Evolutionary conservation across 1,140 invertebrate species (phyloP).

Genomic region (Drosophila arizonae): DNA sequence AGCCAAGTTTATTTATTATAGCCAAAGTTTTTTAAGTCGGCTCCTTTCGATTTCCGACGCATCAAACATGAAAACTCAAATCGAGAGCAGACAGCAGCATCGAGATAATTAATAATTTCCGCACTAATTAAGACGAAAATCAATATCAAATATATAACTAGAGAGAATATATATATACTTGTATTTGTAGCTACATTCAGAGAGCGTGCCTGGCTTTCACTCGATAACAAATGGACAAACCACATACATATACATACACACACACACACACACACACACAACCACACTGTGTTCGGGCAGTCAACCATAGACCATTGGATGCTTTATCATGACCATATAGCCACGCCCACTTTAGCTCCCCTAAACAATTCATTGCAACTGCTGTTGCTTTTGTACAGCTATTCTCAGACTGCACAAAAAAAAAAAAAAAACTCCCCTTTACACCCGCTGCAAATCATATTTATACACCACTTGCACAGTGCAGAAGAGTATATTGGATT

Average conservation of each 20-base stretch:
- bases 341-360: not conserved
- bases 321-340: not conserved
- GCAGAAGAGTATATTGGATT: not conserved
- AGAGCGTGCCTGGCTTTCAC: conserved; percentile 51
- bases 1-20: conserved; percentile 7
- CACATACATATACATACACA: conserved; percentile 8
- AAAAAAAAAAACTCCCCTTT: not conserved
- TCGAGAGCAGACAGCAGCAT: conserved; percentile 16
- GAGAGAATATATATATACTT: not conserved
- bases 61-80: conserved; percentile 7
- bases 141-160: conserved; percentile 22
- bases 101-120: conserved; percentile 78
- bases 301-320: conserved; percentile 35
- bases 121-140: conserved; percentile 67
- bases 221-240: conserved; percentile 24
- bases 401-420: not conserved
- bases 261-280: conserved; percentile 10
- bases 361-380: not conserved
- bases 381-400: not conserved
- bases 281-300: not conserved
- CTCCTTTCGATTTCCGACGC: conserved; percentile 50
- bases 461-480: not conserved
- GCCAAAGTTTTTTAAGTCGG: conserved; percentile 1
- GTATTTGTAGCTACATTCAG: conserved; percentile 6
- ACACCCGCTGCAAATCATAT: not conserved